phyloP scores from a whole-genome alignment of 30 jellyfish, hydroid and myxozoan genomes.

The Turritopsis dohrnii region DNA sequence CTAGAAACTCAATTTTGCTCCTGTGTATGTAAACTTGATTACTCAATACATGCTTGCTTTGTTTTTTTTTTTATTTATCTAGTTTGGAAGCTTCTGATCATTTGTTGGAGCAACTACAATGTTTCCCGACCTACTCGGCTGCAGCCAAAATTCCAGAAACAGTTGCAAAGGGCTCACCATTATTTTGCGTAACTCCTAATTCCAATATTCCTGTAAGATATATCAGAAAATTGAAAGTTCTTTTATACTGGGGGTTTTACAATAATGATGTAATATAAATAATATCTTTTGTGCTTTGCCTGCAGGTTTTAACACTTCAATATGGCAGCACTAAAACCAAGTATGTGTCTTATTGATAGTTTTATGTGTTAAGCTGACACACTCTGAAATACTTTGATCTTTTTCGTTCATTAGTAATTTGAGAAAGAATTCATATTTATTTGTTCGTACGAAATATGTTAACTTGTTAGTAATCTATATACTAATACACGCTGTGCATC shows the following conservation, averaged over 20 bases:
- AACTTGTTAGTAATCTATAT: too few species aligned
- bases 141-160: constrained; percentile 90
- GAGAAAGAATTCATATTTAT: too few species aligned
- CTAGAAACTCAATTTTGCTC: too few species aligned
- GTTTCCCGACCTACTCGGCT: constrained; percentile 67
- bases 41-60: not conserved
- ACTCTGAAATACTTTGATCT: not conserved
- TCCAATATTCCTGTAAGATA: constrained; percentile 82
- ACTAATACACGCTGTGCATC: too few species aligned
- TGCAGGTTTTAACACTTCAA: constrained; percentile 70
- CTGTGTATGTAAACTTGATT: too few species aligned
- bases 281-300: too few species aligned
- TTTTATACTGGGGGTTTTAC: too few species aligned
- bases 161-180: constrained; percentile 90
- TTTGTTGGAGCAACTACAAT: constrained; percentile 81
- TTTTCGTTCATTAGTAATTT: too few species aligned
- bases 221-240: not conserved
- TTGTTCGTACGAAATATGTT: too few species aligned
- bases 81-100: constrained; percentile 88
- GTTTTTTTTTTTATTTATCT: not conserved
- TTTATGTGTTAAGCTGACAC: not conserved
- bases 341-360: not conserved
- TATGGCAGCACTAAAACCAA: constrained; percentile 64
- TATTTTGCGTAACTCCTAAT: constrained; percentile 83
- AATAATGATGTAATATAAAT: too few species aligned